Conservation (phyloP, 2,888 invertebrate species). For the Lochmaea capreae region DNA sequence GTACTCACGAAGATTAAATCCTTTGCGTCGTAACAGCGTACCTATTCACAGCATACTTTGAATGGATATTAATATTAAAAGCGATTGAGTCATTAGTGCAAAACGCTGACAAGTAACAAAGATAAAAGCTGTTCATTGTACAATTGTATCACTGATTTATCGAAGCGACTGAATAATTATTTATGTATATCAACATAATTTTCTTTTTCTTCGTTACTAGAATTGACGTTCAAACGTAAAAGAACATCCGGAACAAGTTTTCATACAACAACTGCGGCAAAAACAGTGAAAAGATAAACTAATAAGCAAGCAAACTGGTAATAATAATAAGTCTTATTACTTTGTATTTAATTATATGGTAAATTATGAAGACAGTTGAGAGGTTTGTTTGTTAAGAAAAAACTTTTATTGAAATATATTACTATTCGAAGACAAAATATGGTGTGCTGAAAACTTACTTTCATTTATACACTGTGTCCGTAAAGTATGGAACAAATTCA, state of each 20-base stretch:
- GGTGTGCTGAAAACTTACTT: not conserved
- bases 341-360: conserved; percentile 2
- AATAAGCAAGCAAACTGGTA: conserved; percentile 3
- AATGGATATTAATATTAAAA: too few relatives aligned
- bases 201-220: not conserved
- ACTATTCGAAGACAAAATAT: not conserved
- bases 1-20: too few relatives aligned
- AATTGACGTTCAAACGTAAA: not conserved
- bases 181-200: not conserved
- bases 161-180: not conserved
- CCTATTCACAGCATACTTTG: too few relatives aligned
- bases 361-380: not conserved
- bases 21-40: too few relatives aligned
- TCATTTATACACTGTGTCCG: too few relatives aligned
- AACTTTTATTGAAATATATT: not conserved
- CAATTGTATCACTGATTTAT: conserved; percentile 5
- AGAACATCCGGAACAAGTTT: not conserved
- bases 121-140: not conserved
- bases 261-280: conserved; percentile 5
- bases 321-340: conserved; percentile 3
- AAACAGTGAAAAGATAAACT: not conserved
- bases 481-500: too few relatives aligned
- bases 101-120: not conserved
- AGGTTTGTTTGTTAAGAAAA: not conserved
- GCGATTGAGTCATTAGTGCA: not conserved